phyloP scores from a whole-genome alignment of 2,888 invertebrate genomes.

The Synergus japonicus region DNA sequence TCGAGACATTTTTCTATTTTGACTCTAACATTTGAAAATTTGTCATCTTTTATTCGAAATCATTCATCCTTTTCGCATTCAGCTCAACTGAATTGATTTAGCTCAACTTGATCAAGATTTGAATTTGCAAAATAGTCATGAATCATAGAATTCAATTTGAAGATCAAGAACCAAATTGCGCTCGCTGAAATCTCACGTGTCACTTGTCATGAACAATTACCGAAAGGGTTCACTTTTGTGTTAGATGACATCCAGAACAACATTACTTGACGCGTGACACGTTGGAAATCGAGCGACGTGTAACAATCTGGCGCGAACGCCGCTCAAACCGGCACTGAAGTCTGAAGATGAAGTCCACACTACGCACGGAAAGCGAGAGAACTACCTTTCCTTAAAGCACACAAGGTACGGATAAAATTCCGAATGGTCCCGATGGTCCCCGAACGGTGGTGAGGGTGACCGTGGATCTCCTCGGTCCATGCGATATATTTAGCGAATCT shows the following conservation, averaged over 20 bases:
- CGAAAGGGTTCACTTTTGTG: slow-evolving; percentile 18
- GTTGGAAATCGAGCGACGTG: slow-evolving; percentile 48
- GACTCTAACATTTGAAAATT: no score
- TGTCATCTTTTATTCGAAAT: background rate
- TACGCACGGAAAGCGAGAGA: background rate
- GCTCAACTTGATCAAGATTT: background rate
- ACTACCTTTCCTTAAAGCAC: slow-evolving; percentile 3
- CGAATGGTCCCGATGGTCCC: slow-evolving; percentile 19
- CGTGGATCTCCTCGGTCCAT: slow-evolving; percentile 7
- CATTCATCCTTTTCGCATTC: background rate
- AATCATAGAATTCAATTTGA: background rate
- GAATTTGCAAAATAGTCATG: background rate
- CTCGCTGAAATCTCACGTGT: slow-evolving; percentile 37
- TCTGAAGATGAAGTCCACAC: slow-evolving; percentile 45
- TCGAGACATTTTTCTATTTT: background rate
- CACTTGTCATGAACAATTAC: slow-evolving; percentile 39
- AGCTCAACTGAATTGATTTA: background rate
- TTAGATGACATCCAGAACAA: slow-evolving; percentile 42
- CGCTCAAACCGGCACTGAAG: slow-evolving; percentile 62
- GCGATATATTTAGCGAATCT: slow-evolving; percentile 35
- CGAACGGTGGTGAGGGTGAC: slow-evolving; percentile 14
- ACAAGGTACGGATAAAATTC: slow-evolving; percentile 1
- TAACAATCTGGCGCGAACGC: slow-evolving; percentile 59
- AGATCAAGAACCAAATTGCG: slow-evolving; percentile 29
- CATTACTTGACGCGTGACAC: slow-evolving; percentile 53